Conservation (phyloP, 2,113 vertebrate genomes). For the Girardinichthys multiradiatus region DNA sequence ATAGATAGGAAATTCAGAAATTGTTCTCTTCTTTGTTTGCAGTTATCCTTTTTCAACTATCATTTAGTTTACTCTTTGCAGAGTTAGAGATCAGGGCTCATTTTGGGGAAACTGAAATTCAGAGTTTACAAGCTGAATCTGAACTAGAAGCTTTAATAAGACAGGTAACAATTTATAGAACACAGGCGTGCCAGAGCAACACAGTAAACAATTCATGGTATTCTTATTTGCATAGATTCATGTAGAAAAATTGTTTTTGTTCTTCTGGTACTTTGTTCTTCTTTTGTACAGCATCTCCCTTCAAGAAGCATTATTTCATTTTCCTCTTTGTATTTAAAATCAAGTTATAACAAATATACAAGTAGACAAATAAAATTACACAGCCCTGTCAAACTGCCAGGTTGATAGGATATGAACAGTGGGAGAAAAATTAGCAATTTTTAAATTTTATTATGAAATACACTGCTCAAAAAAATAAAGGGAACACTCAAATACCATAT, state of each 20-base stretch:
- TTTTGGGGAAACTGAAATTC: not conserved
- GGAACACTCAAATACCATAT: too few species aligned
- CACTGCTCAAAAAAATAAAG: too few species aligned
- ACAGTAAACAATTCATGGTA: not conserved
- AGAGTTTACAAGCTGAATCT: conserved; percentile 7
- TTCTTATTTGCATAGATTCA: not conserved
- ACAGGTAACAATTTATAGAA: conserved; percentile 1
- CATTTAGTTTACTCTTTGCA: not conserved
- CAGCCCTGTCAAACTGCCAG: too few species aligned
- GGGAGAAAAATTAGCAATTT: too few species aligned
- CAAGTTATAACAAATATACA: too few species aligned
- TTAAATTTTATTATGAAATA: too few species aligned
- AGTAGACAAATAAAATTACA: too few species aligned
- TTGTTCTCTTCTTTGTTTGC: conserved; percentile 31
- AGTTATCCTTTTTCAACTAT: not conserved
- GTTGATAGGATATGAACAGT: too few species aligned
- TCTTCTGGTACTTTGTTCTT: too few species aligned
- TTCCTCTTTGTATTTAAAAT: too few species aligned
- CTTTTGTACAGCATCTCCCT: too few species aligned
- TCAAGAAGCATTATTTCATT: too few species aligned
- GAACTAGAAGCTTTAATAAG: not conserved
- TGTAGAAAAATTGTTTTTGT: not conserved
- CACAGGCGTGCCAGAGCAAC: not conserved
- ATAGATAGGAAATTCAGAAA: conserved; percentile 18
- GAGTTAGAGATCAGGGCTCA: conserved; percentile 5